These are phyloP conservation scores for Leucozona laternaria DNA, from an alignment of 2,888 invertebrate genomes.

Conservation along the genomic window DNA sequence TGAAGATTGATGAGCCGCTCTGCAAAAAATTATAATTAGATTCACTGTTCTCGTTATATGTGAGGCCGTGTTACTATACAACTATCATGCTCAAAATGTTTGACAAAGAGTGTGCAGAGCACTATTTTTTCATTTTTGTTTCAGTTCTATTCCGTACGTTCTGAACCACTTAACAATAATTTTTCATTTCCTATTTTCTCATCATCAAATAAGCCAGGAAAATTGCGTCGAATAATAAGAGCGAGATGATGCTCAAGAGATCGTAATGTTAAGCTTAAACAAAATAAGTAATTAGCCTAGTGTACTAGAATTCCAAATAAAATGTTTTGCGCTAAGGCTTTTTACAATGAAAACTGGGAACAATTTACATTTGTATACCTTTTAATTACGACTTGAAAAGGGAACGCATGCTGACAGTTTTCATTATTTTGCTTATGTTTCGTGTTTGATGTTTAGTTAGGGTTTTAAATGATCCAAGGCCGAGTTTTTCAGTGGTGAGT, in stretches of 20 bases:
- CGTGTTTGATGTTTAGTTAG: background rate
- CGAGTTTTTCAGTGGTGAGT: too few relatives aligned
- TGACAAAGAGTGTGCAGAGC: conserved; percentile 9
- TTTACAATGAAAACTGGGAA: background rate
- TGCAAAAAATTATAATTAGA: conserved; percentile 64
- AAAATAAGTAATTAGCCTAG: conserved; percentile 59
- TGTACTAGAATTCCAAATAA: conserved; percentile 57
- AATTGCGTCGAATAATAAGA: conserved; percentile 10
- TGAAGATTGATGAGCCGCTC: conserved; percentile 52
- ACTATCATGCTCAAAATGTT: conserved; percentile 33
- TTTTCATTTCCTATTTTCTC: conserved; percentile 61
- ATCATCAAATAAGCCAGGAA: conserved; percentile 48
- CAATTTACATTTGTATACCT: background rate
- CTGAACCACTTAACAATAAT: conserved; percentile 71
- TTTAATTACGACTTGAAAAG: background rate
- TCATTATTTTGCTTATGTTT: background rate
- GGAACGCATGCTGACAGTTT: background rate
- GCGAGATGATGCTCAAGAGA: conserved; percentile 35
- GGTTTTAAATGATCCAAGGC: too few relatives aligned
- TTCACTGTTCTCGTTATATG: conserved; percentile 48
- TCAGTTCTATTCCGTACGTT: conserved; percentile 25
- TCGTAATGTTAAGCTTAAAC: conserved; percentile 15
- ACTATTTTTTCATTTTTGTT: conserved; percentile 13
- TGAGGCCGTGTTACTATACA: conserved; percentile 44
- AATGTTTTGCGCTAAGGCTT: background rate